Percentiles rank a stretch among this genome's conserved stretches.
Conservation (phyloP, 2,888 invertebrate genomes). For the Coleophora deauratella region DNA sequence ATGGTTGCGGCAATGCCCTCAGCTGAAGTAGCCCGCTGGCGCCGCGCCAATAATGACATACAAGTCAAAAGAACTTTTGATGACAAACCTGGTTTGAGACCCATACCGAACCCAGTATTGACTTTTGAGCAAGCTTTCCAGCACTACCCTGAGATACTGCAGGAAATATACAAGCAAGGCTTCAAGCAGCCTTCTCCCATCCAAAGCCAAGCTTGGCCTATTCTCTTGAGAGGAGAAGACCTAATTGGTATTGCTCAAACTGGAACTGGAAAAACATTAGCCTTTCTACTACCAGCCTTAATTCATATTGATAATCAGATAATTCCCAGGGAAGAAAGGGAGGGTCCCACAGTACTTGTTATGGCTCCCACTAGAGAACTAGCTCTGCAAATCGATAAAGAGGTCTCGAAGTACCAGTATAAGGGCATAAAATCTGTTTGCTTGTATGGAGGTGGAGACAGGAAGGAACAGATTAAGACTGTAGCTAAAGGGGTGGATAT, state of each 20-base stretch:
- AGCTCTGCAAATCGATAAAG: constrained; percentile 93
- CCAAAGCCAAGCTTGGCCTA: constrained; percentile 96
- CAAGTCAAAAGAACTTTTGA: constrained; percentile 80
- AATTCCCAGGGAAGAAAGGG: constrained; percentile 79
- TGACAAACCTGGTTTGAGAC: constrained; percentile 50
- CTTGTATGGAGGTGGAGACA: constrained; percentile 92
- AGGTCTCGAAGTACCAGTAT: constrained; percentile 92
- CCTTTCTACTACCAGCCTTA: constrained; percentile 92
- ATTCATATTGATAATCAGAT: constrained; percentile 93
- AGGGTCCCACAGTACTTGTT: constrained; percentile 89
- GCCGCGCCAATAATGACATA: constrained; percentile 80
- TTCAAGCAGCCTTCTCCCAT: constrained; percentile 92
- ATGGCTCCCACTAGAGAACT: constrained; percentile 95
- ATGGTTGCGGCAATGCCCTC: constrained; percentile 78
- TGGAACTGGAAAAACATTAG: constrained; percentile 95
- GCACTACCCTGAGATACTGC: constrained; percentile 87
- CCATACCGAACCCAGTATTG: constrained; percentile 83
- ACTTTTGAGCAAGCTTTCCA: constrained; percentile 89
- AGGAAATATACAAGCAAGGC: constrained; percentile 85
- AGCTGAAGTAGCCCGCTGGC: constrained; percentile 77
- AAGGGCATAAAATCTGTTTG: constrained; percentile 91
- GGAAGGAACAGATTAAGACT: constrained; percentile 83
- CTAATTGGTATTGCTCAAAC: constrained; percentile 98
- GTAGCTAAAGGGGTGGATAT: constrained; percentile 91
- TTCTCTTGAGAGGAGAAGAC: constrained; percentile 91